A percentile compares a stretch with the other conserved stretches of the same genome.
Evolutionary conservation across 1,140 invertebrate genomes (phyloP).

Genomic region (Listronotus oregonensis): DNA sequence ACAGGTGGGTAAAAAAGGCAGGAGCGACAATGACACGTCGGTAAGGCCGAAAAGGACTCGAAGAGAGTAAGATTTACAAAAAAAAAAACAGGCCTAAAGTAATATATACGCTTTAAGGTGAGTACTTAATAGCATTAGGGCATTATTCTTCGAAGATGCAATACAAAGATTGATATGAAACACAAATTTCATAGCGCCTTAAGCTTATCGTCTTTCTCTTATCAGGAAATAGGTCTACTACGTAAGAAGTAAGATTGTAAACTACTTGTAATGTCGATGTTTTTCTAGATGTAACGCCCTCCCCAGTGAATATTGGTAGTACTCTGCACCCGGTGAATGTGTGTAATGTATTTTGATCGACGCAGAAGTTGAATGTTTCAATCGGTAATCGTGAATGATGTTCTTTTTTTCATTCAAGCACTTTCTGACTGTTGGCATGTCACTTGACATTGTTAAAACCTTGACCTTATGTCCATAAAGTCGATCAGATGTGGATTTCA

Average conservation of each 20-base stretch:
- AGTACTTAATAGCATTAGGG: conserved; percentile 31
- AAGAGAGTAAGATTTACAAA: conserved; percentile 59
- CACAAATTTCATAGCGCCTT: conserved; percentile 8
- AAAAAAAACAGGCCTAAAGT: conserved; percentile 12
- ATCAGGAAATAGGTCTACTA: conserved; percentile 25
- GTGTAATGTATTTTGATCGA: too few relatives aligned
- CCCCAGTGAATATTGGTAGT: neutral
- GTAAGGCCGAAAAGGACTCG: conserved; percentile 64
- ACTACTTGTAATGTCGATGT: too few relatives aligned
- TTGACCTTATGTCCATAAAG: too few relatives aligned
- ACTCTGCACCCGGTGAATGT: too few relatives aligned
- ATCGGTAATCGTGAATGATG: too few relatives aligned
- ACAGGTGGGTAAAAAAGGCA: conserved; percentile 66
- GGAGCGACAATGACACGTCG: conserved; percentile 55
- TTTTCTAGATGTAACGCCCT: too few relatives aligned
- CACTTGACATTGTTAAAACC: too few relatives aligned
- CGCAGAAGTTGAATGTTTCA: too few relatives aligned
- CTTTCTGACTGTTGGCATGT: too few relatives aligned
- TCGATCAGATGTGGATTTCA: too few relatives aligned
- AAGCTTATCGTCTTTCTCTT: conserved; percentile 22
- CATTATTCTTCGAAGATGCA: conserved; percentile 15
- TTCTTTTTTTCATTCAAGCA: too few relatives aligned
- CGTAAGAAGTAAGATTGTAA: too few relatives aligned
- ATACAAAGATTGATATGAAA: conserved; percentile 7
- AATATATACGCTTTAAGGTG: conserved; percentile 17